Percentiles rank a stretch among this genome's conserved stretches.
Conservation (phyloP, 2,113 vertebrate species). For the Bos indicus region DNA sequence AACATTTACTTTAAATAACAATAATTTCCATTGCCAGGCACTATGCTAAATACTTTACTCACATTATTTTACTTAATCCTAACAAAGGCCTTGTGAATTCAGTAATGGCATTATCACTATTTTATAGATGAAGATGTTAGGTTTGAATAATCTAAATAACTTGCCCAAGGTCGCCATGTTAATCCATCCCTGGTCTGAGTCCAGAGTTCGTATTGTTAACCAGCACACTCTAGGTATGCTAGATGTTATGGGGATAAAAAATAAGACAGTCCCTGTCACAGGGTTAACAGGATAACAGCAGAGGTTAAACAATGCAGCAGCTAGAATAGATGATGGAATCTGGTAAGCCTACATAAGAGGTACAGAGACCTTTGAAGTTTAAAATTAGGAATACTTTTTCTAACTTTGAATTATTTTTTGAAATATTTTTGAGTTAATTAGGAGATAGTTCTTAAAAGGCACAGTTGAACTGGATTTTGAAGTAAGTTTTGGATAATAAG, state of each 20-base stretch:
- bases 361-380: neutral
- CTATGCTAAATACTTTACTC: neutral
- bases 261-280: neutral
- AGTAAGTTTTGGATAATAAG: neutral
- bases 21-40: neutral
- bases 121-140: neutral
- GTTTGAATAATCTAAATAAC: neutral
- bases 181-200: neutral
- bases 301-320: neutral
- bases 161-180: neutral
- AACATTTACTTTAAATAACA: neutral
- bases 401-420: neutral
- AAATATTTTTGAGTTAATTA: neutral
- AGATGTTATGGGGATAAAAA: neutral
- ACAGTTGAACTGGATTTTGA: constrained; percentile 5
- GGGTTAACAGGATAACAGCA: neutral
- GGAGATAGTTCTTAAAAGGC: neutral
- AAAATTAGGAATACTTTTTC: neutral
- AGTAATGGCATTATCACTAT: neutral
- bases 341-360: neutral
- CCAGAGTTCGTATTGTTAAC: neutral
- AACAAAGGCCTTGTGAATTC: neutral
- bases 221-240: neutral
- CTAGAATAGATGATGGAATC: neutral
- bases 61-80: constrained; percentile 15